Base-by-base conservation (phyloP, 2,888 invertebrate species). In the Periphyllus acericola region DNA sequence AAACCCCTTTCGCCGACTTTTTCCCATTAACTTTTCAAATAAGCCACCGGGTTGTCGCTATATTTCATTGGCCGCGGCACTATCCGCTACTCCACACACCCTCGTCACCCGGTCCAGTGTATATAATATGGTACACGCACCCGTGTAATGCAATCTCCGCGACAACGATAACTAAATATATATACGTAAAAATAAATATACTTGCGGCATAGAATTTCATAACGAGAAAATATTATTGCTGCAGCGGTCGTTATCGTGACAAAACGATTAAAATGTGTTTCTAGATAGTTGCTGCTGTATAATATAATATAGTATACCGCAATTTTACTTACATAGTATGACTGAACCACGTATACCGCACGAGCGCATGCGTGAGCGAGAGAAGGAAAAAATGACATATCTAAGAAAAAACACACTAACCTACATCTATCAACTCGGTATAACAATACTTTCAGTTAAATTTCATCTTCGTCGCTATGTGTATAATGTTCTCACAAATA, bases 1-100 rank as follows among this genome's bases (percentile, higher is more conserved):
- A 86, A 86, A 84, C 52, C 71, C 79, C 52, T 79, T 78, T 86
- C 66, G 84, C 84, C 66, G 4, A 76, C 84, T 86, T 71, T 86
- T 86, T 86, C 79, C 85, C 71, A 86, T 86, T 86, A 86, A 86
- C 85, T 86, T 86, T 86, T 79, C 85, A 71, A 86, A 86, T 84
- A 86, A 78, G 85, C 85, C 52, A 68, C 85, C 71, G 71, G 19
- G 79, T 52, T 55, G 85, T 79, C 79, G 36, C 84, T 66, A 76
- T 84, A 84, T 84, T 84, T 84, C 84, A 84, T 84, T 76, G 84
- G 76, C 66, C 60, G 29, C 6, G 8, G 60, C 60, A 14, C 81
- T 81, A 82, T 82, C 71, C 71, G 32, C 82, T 68, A 52, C 46
- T 71, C 72, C 14, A 29, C 66, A n/a, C 40, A 40, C 66, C 32